phyloP scores from a whole-genome alignment of 2,888 invertebrate species.

The Ichneumoninae sp. region DNA sequence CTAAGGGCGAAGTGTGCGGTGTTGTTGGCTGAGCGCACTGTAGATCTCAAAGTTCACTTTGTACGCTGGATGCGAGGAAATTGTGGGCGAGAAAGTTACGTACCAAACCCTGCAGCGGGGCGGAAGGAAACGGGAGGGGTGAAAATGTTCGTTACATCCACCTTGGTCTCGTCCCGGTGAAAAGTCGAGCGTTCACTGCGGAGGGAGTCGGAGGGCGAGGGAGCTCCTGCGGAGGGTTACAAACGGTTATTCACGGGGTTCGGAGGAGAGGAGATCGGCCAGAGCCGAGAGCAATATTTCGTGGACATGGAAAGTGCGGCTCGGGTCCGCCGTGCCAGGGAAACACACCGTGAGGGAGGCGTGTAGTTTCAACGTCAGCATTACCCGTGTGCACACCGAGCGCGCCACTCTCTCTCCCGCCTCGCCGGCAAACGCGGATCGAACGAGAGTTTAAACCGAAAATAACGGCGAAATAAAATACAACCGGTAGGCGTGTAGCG shows the following conservation, averaged over 20 bases:
- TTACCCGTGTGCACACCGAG: neutral
- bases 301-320: conserved; percentile 60
- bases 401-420: neutral
- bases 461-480: conserved; percentile 52
- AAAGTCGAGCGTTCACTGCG: conserved; percentile 48
- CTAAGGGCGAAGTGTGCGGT: conserved; percentile 42
- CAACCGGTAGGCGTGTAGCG: conserved; percentile 9
- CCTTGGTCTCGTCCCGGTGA: conserved; percentile 46
- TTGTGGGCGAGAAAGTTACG: conserved; percentile 53
- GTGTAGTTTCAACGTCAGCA: conserved; percentile 37
- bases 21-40: conserved; percentile 32
- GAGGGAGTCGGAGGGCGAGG: conserved; percentile 15
- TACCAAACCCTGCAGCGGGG: conserved; percentile 21
- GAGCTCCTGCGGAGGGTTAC: conserved; percentile 7
- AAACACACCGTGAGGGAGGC: neutral
- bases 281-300: conserved; percentile 54
- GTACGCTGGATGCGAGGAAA: conserved; percentile 11
- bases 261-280: conserved; percentile 20
- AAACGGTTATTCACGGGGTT: conserved; percentile 23
- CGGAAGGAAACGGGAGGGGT: conserved; percentile 2
- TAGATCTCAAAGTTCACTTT: conserved; percentile 55
- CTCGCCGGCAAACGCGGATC: conserved; percentile 24
- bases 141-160: conserved; percentile 59
- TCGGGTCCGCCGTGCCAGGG: conserved; percentile 8
- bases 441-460: conserved; percentile 36